These are phyloP conservation scores for Augiades crinisus DNA, from an alignment of 2,888 invertebrate species.

Conservation along the genomic window DNA sequence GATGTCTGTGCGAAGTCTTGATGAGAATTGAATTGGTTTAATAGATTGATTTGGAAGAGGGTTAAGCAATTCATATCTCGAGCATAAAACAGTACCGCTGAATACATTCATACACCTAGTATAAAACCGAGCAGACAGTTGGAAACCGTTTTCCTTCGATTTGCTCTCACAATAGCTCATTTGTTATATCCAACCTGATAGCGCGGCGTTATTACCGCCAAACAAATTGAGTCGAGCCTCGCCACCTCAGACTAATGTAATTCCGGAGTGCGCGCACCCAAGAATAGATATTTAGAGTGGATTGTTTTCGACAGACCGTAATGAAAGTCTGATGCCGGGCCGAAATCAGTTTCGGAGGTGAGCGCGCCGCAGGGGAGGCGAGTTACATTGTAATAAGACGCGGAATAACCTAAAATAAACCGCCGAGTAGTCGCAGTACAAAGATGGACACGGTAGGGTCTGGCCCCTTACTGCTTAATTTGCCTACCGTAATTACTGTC, in stretches of 20 bases:
- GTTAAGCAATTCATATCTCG: conserved; percentile 6
- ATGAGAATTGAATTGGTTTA: not conserved
- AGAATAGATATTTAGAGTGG: conserved; percentile 82
- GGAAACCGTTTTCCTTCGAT: conserved; percentile 72
- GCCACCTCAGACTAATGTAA: conserved; percentile 82
- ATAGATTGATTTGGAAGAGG: no score
- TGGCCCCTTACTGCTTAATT: conserved; percentile 81
- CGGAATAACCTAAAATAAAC: conserved; percentile 80
- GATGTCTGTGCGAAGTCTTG: no score
- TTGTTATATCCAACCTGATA: conserved; percentile 78
- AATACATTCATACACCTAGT: conserved; percentile 36
- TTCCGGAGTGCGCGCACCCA: conserved; percentile 77
- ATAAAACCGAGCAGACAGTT: conserved; percentile 68
- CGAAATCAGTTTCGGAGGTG: conserved; percentile 78
- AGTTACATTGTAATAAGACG: conserved; percentile 79
- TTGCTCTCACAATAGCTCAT: conserved; percentile 78
- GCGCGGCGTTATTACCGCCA: conserved; percentile 77
- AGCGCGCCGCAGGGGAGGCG: conserved; percentile 77
- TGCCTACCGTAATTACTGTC: conserved; percentile 83
- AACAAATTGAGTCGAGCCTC: conserved; percentile 81
- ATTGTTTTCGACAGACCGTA: conserved; percentile 82
- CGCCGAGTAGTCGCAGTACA: conserved; percentile 56
- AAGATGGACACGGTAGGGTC: conserved; percentile 73
- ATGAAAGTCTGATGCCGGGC: conserved; percentile 79
- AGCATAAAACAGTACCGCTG: conserved; percentile 8